Conservation (phyloP, 2,797 vertebrate species). For the Florisuga fusca region DNA sequence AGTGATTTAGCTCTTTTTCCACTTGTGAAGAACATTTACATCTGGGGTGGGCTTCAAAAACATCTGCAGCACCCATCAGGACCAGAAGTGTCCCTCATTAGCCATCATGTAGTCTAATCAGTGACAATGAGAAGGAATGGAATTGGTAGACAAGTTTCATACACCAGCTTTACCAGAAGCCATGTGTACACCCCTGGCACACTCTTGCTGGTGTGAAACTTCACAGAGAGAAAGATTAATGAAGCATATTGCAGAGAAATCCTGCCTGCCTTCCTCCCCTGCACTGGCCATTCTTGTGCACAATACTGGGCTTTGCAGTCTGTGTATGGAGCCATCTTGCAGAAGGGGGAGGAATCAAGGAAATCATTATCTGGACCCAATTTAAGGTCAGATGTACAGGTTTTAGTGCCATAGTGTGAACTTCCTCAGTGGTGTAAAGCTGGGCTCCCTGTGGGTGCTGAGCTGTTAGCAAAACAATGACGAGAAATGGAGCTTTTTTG, state of each 20-base stretch:
- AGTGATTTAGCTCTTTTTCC: not conserved
- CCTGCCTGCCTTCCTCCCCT: not conserved
- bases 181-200: rapidly evolving
- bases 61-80: not conserved
- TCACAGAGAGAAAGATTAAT: not conserved
- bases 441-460: rapidly evolving
- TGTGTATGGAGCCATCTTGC: not conserved
- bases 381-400: not conserved
- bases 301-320: not conserved
- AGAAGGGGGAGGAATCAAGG: not conserved
- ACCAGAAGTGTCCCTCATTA: not conserved
- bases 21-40: not conserved
- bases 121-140: not conserved
- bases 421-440: not conserved
- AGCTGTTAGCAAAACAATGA: not conserved
- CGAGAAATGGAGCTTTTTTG: not conserved
- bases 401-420: not conserved
- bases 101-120: not conserved
- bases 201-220: not conserved
- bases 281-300: not conserved
- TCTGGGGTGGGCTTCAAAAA: not conserved
- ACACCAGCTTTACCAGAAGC: slow-evolving; percentile 55
- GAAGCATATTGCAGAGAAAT: not conserved
- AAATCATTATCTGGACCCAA: not conserved
- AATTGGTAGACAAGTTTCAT: not conserved